Evolutionary conservation across 1,140 invertebrate genomes (phyloP), one percentile per base, ranked within the genome.

Genomic region (Bombus cullumanus): DNA sequence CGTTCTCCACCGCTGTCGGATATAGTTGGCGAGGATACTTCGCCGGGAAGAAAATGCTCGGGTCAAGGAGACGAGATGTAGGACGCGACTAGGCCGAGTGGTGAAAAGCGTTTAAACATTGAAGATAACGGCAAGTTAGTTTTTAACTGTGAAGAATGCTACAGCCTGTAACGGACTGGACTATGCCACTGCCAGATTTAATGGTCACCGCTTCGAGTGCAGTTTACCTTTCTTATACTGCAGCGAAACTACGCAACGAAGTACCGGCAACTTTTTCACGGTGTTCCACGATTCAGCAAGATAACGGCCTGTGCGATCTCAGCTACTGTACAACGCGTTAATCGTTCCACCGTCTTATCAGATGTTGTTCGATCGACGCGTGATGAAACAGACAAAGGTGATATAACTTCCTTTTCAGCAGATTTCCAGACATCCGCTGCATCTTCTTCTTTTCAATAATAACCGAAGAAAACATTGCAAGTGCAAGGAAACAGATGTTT

Each of bases 41-140:
- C 9, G 12, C 13, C 28, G 10, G 28, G 15, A 41, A 41, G 6
- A 15, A 41, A 71, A 41, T 69, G 34, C 37, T 39, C 68, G 34
- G 68, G 28, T 72, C 69, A 71, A 71, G 69, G 39, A n/a, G 39
- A n/a, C 6, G 28, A 6, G 28, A 72, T 72, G 69, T 72, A 72
- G 69, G 39, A 39, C 68, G 5, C 25, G 37, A 39, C 10, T 13
- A 39, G 68, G 25, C 12, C 1, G 68, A 71, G 68, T 39, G 25
- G 37, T 6, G 69, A n/a, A n/a, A 9, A 71, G 10, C 28, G 28
- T 71, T 71, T 39, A 41, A 41, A 15, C 25, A 71, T 71, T 39
- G 28, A 71, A 72, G 12, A 41, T 69, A 69, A 72, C 28, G 12
- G 12, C 2, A 39, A 41, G 69, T 72, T 41, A 9, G 39, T 72